These are phyloP conservation scores for Zygothrica quintamaculata DNA, from an alignment of 2,888 invertebrate genomes.

Conservation along the genomic window DNA sequence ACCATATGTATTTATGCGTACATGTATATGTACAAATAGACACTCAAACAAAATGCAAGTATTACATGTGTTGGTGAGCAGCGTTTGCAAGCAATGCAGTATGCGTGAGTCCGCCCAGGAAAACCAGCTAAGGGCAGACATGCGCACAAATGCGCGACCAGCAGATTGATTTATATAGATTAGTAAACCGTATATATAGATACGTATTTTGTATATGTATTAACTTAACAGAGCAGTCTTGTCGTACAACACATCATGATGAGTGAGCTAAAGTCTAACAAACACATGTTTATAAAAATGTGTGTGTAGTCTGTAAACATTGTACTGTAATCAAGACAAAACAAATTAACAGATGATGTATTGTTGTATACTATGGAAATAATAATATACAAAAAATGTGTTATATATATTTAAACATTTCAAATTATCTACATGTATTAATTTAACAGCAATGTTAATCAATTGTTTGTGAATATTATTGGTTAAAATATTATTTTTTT, in stretches of 20 bases:
- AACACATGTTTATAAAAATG: too few relatives aligned
- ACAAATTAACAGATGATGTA: too few relatives aligned
- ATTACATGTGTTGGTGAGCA: slow-evolving; percentile 21
- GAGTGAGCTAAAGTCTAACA: not conserved
- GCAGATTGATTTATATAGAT: slow-evolving; percentile 14
- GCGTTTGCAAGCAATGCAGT: slow-evolving; percentile 26
- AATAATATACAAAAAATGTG: too few relatives aligned
- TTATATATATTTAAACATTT: too few relatives aligned
- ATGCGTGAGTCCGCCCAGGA: slow-evolving; percentile 30
- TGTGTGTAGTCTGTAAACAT: not conserved
- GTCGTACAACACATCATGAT: not conserved
- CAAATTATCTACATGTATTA: too few relatives aligned
- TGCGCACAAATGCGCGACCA: slow-evolving; percentile 56
- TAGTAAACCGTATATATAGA: slow-evolving; percentile 8
- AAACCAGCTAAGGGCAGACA: slow-evolving; percentile 72
- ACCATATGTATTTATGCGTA: slow-evolving; percentile 1
- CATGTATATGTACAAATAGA: not conserved
- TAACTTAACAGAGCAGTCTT: not conserved
- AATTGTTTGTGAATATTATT: too few relatives aligned
- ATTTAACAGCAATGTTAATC: too few relatives aligned
- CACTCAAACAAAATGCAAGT: slow-evolving; percentile 4
- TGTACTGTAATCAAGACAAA: too few relatives aligned
- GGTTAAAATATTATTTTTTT: slow-evolving; percentile 11
- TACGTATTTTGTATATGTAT: slow-evolving; percentile 3
- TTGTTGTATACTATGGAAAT: too few relatives aligned